phyloP scores from a whole-genome alignment of 2,888 invertebrate genomes.

The Bellardia pandia region DNA sequence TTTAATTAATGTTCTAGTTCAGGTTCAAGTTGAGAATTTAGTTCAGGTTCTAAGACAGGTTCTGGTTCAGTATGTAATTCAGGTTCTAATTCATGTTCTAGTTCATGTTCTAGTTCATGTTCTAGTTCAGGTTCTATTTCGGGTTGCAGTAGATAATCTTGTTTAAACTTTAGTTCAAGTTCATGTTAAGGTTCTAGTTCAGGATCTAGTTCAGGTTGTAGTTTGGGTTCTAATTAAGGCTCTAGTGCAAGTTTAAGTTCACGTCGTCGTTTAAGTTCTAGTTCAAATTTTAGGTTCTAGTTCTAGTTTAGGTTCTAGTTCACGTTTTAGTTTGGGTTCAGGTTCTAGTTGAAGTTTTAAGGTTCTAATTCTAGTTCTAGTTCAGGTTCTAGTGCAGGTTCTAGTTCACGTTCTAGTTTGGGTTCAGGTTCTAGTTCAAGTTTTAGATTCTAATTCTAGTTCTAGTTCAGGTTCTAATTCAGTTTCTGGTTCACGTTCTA shows the following conservation, averaged over 20 bases:
- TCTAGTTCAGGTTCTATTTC: no score
- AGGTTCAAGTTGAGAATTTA: no score
- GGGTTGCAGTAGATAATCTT: no score
- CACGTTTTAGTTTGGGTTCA: neutral
- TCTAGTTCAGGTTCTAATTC: no score
- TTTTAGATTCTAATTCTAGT: no score
- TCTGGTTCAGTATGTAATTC: neutral
- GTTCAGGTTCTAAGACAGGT: no score
- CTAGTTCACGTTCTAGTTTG: no score
- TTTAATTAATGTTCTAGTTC: no score
- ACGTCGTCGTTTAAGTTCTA: neutral
- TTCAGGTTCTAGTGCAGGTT: no score
- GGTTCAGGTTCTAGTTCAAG: neutral
- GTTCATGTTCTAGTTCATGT: no score
- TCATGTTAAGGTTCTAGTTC: neutral
- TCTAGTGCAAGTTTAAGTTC: neutral
- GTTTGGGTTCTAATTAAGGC: neutral
- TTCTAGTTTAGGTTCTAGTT: neutral
- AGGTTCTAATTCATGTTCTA: neutral
- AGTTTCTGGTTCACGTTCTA: no score
- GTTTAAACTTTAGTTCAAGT: neutral
- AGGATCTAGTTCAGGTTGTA: neutral
- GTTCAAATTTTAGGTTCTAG: neutral
- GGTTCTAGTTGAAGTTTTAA: neutral
- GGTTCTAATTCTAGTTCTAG: neutral